A percentile compares a stretch with the other conserved stretches of the same genome.
phyloP scores from a whole-genome alignment of 1,140 invertebrate genomes.

The Cryptotermes secundus region DNA sequence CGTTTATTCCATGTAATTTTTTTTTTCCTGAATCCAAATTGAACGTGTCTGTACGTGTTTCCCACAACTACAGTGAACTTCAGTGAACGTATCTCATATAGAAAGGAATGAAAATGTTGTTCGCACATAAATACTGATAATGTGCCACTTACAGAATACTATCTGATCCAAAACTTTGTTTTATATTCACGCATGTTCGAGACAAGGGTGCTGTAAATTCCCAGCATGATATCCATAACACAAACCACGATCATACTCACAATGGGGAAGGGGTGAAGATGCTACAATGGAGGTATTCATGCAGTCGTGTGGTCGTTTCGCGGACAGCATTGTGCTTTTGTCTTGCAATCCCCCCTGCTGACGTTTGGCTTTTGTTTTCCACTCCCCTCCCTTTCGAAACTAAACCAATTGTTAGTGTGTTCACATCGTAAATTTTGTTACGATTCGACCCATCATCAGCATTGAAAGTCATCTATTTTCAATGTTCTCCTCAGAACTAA shows the following conservation, averaged over 20 bases:
- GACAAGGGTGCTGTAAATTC: neutral
- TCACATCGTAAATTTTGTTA: constrained; percentile 4
- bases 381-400: neutral
- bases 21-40: neutral
- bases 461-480: constrained; percentile 19
- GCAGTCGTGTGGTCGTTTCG: constrained; percentile 5
- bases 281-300: constrained; percentile 7
- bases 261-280: constrained; percentile 13
- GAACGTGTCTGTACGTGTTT: neutral
- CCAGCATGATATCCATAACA: neutral
- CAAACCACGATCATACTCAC: neutral
- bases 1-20: too few species aligned
- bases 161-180: constrained; percentile 19
- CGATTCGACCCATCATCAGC: constrained; percentile 6
- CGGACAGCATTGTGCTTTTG: constrained; percentile 10
- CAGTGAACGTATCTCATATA: too few species aligned
- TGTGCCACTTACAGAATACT: neutral
- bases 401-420: constrained; percentile 19
- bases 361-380: constrained; percentile 16
- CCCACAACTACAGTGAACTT: too few species aligned
- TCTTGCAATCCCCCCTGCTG: constrained; percentile 9
- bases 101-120: neutral
- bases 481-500: constrained; percentile 17
- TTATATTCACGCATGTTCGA: constrained; percentile 8
- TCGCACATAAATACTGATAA: constrained; percentile 14